phyloP scores from a whole-genome alignment of 2,888 invertebrate genomes.

The Didymodactylos carnosus region DNA sequence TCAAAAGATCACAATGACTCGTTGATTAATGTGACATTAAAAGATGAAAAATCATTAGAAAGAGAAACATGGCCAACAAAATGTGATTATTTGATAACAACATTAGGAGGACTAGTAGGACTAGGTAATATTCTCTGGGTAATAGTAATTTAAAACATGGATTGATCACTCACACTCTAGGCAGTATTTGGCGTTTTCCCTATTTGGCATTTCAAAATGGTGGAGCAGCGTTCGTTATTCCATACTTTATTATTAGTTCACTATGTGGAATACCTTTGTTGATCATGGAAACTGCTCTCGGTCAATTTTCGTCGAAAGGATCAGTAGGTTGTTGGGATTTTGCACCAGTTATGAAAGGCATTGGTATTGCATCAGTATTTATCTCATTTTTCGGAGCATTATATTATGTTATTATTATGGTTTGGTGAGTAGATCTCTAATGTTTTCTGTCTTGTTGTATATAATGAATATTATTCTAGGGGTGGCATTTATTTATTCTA shows the following conservation, averaged over 20 bases:
- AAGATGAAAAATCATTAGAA: too few species aligned
- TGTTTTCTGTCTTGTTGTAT: too few species aligned
- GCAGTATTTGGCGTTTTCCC: background rate
- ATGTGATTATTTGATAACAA: background rate
- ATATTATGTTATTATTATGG: background rate
- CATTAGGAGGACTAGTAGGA: background rate
- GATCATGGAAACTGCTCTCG: background rate
- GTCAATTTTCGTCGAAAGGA: background rate
- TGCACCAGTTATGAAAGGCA: background rate
- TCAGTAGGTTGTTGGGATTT: background rate
- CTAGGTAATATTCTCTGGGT: too few species aligned
- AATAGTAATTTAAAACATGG: background rate
- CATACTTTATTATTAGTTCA: background rate
- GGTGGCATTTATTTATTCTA: background rate
- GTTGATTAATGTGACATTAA: too few species aligned
- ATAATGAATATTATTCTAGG: too few species aligned
- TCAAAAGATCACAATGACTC: too few species aligned
- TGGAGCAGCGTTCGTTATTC: background rate
- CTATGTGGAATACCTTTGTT: background rate
- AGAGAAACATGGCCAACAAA: background rate
- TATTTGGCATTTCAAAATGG: background rate
- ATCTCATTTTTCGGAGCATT: background rate
- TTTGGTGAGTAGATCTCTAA: too few species aligned
- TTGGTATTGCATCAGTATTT: background rate
- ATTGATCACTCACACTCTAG: background rate